Conservation (phyloP, 1,140 invertebrate species). For the Zaprionus nigranus region DNA sequence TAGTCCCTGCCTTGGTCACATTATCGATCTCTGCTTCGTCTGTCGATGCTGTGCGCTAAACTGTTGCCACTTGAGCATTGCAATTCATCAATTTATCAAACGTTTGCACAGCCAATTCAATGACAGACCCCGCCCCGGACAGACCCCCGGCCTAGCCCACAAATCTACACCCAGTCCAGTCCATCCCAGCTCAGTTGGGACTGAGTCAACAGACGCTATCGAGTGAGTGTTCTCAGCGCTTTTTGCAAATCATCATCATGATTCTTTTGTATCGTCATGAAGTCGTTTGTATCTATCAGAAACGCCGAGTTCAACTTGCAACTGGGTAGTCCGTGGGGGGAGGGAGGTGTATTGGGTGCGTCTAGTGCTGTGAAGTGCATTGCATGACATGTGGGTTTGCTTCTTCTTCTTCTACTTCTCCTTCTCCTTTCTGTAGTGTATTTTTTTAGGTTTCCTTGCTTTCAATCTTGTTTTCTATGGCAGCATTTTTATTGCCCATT, state of each 20-base stretch:
- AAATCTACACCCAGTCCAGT: background rate
- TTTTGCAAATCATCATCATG: slow-evolving; percentile 79
- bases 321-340: slow-evolving; percentile 8
- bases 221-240: slow-evolving; percentile 32
- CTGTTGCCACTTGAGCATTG: slow-evolving; percentile 75
- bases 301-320: slow-evolving; percentile 40
- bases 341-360: slow-evolving; percentile 29
- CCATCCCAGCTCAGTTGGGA: background rate
- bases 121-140: slow-evolving; percentile 47
- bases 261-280: slow-evolving; percentile 71
- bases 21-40: slow-evolving; percentile 51
- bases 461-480: slow-evolving; percentile 37
- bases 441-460: slow-evolving; percentile 36
- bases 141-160: slow-evolving; percentile 12
- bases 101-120: slow-evolving; percentile 78
- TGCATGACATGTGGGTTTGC: slow-evolving; percentile 73
- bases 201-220: slow-evolving; percentile 48
- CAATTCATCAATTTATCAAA: slow-evolving; percentile 74
- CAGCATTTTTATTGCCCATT: slow-evolving; percentile 64
- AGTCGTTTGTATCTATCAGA: slow-evolving; percentile 78
- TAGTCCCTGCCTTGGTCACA: slow-evolving; percentile 3
- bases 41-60: slow-evolving; percentile 49
- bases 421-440: slow-evolving; percentile 11
- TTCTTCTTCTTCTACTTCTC: slow-evolving; percentile 22
- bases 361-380: slow-evolving; percentile 49